Evolutionary conservation across 2,888 invertebrate genomes (phyloP).

Genomic region (Exocentrus adspersus): DNA sequence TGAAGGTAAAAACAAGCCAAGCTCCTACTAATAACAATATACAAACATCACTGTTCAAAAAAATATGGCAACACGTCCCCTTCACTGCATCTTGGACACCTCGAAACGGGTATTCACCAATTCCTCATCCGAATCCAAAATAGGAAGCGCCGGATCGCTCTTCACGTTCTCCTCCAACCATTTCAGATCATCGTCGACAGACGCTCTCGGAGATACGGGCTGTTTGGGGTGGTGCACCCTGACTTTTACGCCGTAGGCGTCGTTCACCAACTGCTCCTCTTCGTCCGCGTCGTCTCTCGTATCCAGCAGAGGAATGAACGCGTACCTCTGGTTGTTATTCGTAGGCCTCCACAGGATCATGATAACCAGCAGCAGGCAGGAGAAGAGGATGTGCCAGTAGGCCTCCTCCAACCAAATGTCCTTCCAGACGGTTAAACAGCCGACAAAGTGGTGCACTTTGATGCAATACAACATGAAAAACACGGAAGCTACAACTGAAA

Average conservation of each 20-base stretch:
- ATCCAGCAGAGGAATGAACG: slow-evolving; percentile 92
- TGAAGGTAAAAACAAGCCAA: too few relatives aligned
- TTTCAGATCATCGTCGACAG: slow-evolving; percentile 80
- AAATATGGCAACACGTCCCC: slow-evolving; percentile 14
- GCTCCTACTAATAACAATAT: background rate
- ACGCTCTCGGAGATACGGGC: slow-evolving; percentile 64
- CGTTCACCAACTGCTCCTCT: slow-evolving; percentile 86
- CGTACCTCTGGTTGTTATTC: slow-evolving; percentile 94
- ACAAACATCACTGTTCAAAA: background rate
- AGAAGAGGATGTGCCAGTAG: slow-evolving; percentile 95
- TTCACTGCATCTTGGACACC: slow-evolving; percentile 87
- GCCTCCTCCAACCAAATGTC: slow-evolving; percentile 95
- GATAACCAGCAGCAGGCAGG: slow-evolving; percentile 85
- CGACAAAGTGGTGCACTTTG: slow-evolving; percentile 78
- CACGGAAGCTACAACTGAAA: slow-evolving; percentile 89
- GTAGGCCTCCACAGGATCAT: slow-evolving; percentile 97
- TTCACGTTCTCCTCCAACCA: slow-evolving; percentile 96
- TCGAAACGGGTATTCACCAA: slow-evolving; percentile 87
- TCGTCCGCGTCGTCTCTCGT: slow-evolving; percentile 80
- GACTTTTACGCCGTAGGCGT: slow-evolving; percentile 87
- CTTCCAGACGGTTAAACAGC: slow-evolving; percentile 88
- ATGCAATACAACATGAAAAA: slow-evolving; percentile 95
- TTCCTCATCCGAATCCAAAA: slow-evolving; percentile 84
- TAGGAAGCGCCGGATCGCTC: slow-evolving; percentile 74
- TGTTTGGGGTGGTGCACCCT: slow-evolving; percentile 62